Conservation (phyloP, 2,888 invertebrate species). For the Byasa hedistus region DNA sequence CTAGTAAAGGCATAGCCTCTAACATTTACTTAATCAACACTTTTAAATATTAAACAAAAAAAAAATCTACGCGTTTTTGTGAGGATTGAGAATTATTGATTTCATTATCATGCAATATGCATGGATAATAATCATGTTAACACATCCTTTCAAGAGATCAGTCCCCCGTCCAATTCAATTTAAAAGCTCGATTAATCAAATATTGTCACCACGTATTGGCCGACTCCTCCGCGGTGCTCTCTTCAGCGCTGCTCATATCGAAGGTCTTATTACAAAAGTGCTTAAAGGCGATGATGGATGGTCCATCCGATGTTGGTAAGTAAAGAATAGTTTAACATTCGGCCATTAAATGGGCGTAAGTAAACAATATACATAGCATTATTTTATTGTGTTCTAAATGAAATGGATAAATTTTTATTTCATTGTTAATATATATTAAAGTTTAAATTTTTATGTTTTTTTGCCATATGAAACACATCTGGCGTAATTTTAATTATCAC, state of each 20-base stretch:
- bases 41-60: not conserved
- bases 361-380: not conserved
- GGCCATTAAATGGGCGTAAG: slow-evolving; percentile 17
- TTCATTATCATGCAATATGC: slow-evolving; percentile 10
- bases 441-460: too few relatives aligned
- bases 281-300: slow-evolving; percentile 57
- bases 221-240: slow-evolving; percentile 36
- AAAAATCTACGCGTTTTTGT: not conserved
- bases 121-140: slow-evolving; percentile 16
- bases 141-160: slow-evolving; percentile 15
- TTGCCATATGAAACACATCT: too few relatives aligned
- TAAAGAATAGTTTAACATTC: slow-evolving; percentile 24
- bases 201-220: slow-evolving; percentile 47
- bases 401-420: too few relatives aligned
- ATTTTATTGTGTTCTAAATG: too few relatives aligned
- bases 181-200: slow-evolving; percentile 52
- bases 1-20: too few relatives aligned
- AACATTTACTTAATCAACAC: too few relatives aligned
- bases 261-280: slow-evolving; percentile 50
- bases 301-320: slow-evolving; percentile 38
- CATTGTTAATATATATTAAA: too few relatives aligned
- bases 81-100: not conserved
- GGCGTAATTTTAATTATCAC: too few relatives aligned
- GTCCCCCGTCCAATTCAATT: slow-evolving; percentile 39
- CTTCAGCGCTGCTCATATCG: slow-evolving; percentile 47